Evolutionary conservation across 2,797 vertebrate species (phyloP).

Genomic region (Sebastes minor): DNA sequence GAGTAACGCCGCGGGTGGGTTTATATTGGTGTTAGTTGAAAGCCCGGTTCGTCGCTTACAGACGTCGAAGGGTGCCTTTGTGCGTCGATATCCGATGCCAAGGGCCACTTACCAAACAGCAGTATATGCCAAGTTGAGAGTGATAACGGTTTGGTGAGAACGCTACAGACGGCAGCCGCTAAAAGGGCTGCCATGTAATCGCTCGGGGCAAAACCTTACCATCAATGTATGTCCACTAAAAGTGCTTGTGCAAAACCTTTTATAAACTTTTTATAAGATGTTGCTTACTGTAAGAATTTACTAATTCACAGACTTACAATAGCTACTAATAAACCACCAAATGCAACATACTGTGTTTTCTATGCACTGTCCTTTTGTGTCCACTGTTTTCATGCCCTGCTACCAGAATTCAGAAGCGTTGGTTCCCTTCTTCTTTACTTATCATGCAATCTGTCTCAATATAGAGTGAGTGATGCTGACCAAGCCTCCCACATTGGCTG

Average conservation of each 20-base stretch:
- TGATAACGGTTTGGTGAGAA: too few relatives aligned
- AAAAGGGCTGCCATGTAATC: too few relatives aligned
- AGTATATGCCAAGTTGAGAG: too few relatives aligned
- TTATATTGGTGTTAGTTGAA: too few relatives aligned
- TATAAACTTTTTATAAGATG: neutral
- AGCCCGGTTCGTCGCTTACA: too few relatives aligned
- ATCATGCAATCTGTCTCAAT: constrained; percentile 38
- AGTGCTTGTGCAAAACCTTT: neutral
- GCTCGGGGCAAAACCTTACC: too few relatives aligned
- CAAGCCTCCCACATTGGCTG: constrained; percentile 23
- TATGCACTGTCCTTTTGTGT: neutral
- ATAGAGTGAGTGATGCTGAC: constrained; percentile 33
- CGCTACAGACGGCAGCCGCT: too few relatives aligned
- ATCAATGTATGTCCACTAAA: too few relatives aligned
- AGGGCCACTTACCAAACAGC: too few relatives aligned
- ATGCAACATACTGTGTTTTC: neutral
- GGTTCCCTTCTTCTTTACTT: neutral
- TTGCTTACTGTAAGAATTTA: neutral
- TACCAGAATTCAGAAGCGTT: neutral
- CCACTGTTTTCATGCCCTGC: neutral
- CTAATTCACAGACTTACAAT: neutral
- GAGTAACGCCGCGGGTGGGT: too few relatives aligned
- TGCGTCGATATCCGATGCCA: too few relatives aligned
- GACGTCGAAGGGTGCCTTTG: too few relatives aligned
- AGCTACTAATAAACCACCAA: neutral